Evolutionary conservation across 2,113 vertebrate species (phyloP).

Genomic region (Colaptes auratus): DNA sequence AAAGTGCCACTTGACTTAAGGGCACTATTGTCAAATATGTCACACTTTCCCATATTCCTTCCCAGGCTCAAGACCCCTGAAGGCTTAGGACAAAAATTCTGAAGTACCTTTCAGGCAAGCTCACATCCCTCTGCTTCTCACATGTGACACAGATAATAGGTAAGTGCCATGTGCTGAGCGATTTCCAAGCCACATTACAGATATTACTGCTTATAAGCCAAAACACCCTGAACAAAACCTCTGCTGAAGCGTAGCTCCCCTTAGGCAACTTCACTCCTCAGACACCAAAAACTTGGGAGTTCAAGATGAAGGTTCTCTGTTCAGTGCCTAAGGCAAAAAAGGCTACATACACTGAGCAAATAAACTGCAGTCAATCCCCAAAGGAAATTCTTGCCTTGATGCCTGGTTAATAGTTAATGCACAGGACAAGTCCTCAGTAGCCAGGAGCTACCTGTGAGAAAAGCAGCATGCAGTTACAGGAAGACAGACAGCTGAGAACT

Average conservation of each 20-base stretch:
- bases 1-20: background rate
- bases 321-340: background rate
- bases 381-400: background rate
- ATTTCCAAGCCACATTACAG: constrained; percentile 8
- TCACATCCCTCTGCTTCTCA: background rate
- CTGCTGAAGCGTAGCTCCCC: background rate
- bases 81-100: background rate
- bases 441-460: background rate
- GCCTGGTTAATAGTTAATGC: constrained; percentile 49
- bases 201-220: background rate
- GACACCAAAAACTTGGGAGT: constrained; percentile 14
- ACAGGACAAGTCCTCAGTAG: background rate
- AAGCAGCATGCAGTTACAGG: background rate
- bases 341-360: background rate
- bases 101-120: background rate
- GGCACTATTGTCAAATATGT: background rate
- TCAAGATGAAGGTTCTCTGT: constrained; percentile 18
- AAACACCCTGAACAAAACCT: constrained; percentile 1
- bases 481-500: background rate
- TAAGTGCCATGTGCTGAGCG: background rate
- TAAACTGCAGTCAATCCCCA: background rate
- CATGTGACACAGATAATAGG: background rate
- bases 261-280: background rate
- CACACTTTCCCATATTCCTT: background rate
- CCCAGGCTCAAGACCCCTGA: background rate